A percentile compares a stretch with the other conserved stretches of the same genome.
These are phyloP conservation scores for Ceyx margarethae DNA, from an alignment of 2,113 vertebrate genomes.

Conservation along the genomic window DNA sequence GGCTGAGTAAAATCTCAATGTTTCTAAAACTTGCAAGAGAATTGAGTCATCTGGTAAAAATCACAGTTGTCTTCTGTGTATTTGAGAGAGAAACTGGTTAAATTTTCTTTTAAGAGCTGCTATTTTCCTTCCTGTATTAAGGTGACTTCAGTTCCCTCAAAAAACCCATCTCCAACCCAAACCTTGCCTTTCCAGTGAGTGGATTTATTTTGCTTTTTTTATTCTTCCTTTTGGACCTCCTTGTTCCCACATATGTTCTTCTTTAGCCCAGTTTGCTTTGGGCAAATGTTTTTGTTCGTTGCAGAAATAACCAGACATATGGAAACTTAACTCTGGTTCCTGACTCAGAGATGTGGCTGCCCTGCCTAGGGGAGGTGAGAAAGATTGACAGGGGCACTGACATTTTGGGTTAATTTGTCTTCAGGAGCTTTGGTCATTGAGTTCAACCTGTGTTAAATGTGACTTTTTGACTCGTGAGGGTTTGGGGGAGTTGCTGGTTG, in stretches of 20 bases:
- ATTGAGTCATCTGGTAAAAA: neutral
- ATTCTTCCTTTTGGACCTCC: neutral
- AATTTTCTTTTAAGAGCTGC: fast-evolving
- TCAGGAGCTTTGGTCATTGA: neutral
- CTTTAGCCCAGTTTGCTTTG: neutral
- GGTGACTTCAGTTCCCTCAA: neutral
- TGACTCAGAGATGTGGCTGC: neutral
- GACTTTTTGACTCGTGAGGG: neutral
- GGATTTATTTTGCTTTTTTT: neutral
- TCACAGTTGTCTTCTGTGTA: neutral
- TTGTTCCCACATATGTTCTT: neutral
- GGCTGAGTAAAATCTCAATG: neutral
- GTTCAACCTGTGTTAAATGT: neutral
- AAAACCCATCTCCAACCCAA: fast-evolving
- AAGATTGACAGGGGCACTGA: conserved; percentile 9
- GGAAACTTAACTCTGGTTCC: neutral
- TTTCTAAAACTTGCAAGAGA: neutral
- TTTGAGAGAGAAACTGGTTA: neutral
- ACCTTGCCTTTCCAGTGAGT: neutral
- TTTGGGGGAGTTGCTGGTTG: neutral
- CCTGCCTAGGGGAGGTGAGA: neutral
- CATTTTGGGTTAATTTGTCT: conserved; percentile 38
- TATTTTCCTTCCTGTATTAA: fast-evolving
- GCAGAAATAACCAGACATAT: neutral
- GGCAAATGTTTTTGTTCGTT: neutral